A percentile compares a stretch with the other conserved stretches of the same genome.
Evolutionary conservation across 2,797 vertebrate species (phyloP).

Genomic region (Cyclura pinguis): DNA sequence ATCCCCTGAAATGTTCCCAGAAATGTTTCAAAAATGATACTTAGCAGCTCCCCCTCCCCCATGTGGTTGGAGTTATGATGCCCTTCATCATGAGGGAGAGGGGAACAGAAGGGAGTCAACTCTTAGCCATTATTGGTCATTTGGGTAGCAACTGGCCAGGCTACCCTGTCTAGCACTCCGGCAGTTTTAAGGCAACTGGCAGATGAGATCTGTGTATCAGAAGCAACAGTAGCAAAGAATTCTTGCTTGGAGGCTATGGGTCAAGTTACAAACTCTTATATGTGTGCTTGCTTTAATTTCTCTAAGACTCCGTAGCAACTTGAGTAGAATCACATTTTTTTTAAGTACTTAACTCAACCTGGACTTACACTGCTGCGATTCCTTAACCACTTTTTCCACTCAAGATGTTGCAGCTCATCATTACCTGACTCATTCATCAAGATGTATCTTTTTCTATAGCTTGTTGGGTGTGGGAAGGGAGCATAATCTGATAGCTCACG

Average conservation of each 20-base stretch:
- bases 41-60: neutral
- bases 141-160: neutral
- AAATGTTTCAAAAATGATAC: neutral
- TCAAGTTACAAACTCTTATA: neutral
- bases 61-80: neutral
- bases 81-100: neutral
- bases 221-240: neutral
- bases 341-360: slow-evolving; percentile 52
- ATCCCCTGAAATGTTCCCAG: neutral
- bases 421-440: slow-evolving; percentile 81
- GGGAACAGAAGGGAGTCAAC: neutral
- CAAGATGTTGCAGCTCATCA: slow-evolving; percentile 81
- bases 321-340: slow-evolving; percentile 27
- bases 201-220: neutral
- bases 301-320: neutral
- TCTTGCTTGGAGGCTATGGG: neutral
- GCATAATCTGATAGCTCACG: slow-evolving; percentile 17
- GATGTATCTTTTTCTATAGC: slow-evolving; percentile 88
- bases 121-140: neutral
- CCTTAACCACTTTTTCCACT: slow-evolving; percentile 85
- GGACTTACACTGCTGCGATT: slow-evolving; percentile 77
- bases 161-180: neutral
- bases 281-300: neutral
- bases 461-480: slow-evolving; percentile 53
- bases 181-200: neutral